These are phyloP conservation scores for Apamea crenata DNA, from an alignment of 2,888 invertebrate genomes.

Conservation along the genomic window DNA sequence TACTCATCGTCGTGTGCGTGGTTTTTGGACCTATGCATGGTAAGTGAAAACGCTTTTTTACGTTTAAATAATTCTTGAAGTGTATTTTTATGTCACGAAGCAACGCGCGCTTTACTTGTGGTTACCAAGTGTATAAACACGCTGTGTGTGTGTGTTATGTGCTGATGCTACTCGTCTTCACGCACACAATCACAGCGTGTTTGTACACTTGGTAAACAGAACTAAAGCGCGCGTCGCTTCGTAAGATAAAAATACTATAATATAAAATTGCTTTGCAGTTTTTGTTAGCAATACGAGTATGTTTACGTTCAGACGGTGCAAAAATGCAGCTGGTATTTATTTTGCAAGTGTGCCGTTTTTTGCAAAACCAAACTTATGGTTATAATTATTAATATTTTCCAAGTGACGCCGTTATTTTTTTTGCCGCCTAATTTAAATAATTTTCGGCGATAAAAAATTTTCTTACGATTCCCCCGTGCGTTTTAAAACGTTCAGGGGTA, in stretches of 20 bases:
- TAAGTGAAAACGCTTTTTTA: constrained; percentile 84
- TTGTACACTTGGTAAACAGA: too few species aligned
- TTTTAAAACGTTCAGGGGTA: constrained; percentile 63
- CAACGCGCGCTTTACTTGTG: too few species aligned
- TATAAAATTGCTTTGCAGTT: not conserved
- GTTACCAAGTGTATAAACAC: too few species aligned
- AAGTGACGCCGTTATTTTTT: constrained; percentile 45
- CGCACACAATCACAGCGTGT: too few species aligned
- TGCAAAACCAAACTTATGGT: not conserved
- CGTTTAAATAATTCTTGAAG: not conserved
- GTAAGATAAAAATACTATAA: too few species aligned
- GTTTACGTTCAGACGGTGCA: not conserved
- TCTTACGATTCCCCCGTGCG: constrained; percentile 63
- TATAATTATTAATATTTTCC: constrained; percentile 26
- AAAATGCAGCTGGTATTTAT: not conserved
- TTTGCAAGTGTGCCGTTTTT: too few species aligned
- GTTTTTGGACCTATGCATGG: constrained; percentile 96
- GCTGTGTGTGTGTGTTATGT: too few species aligned
- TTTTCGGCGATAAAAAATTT: constrained; percentile 69
- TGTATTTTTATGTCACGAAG: too few species aligned
- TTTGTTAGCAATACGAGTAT: too few species aligned
- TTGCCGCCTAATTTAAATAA: constrained; percentile 70
- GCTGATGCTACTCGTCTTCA: too few species aligned
- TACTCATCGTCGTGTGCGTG: constrained; percentile 95
- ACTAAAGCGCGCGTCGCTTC: too few species aligned